Base-by-base conservation (phyloP, 1,140 invertebrate genomes). In the Cyphomyrmex costatus region DNA sequence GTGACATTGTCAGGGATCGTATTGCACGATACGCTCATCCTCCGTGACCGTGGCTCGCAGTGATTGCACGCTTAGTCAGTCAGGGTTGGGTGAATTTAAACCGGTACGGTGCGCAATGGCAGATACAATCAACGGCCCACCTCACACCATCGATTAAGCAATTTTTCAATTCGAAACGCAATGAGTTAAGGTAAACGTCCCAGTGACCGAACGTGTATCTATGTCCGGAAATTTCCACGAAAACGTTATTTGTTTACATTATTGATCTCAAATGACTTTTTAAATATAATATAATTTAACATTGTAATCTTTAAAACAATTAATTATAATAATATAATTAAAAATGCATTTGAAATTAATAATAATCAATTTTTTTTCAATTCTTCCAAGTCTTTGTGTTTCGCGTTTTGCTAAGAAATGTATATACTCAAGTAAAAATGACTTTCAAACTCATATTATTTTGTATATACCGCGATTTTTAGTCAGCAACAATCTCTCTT, bases 1-100 rank as follows among this genome's bases (percentile, higher is more conserved):
- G 90, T 92, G 91, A 90, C 89, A 88, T 91, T 92, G 93, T 93
- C 92, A 91, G 77, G 83, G 89, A 88, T 93, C 91, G 87, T 90
- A 89, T 92, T 89, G 87, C 92, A 92, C 86, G 87, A 88, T 88
- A 78, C 58, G 87, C 73, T 89, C 76, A 74, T 92, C 89, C 89
- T 87, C 87, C 85, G 86, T 76, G 88, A 88, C 85, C 60, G 60
- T 79, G 73, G 66, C 27, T 77, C n/a, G 71, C n/a, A 60, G 36
- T 88, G 87, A 88, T 88, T 66, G 56, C 71, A 60, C 53, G 58
- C 63, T 77, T 49, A 74, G 49, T 58, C 86, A 83, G 65, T 71
- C 71, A 85, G 79, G 61, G 78, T 63, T 76, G 56, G 71, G 21
- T 88, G 74, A 68, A 78, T 86, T 88, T 82, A 60, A 83, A 83